Base-by-base conservation (phyloP, 2,797 vertebrate genomes). In the Tamandua tetradactyla region DNA sequence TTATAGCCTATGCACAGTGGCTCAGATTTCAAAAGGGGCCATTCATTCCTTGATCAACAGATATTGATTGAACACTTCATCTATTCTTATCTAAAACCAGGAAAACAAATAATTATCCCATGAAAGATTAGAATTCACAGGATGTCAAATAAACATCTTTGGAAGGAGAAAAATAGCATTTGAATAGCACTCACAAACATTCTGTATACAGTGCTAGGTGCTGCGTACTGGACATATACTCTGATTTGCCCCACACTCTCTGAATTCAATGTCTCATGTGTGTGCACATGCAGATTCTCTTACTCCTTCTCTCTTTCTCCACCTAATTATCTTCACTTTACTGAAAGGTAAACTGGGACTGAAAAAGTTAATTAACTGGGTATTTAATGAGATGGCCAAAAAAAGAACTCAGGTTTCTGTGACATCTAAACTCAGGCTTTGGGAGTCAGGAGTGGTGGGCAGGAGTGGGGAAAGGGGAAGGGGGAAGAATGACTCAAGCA, bases 381-480 rank as follows among this genome's bases (percentile, higher is more conserved):
- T 57, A 32, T 49, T 37, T 55, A 55, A 68, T 61, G 4, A 71
- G 64, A 69, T 23, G 15, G 20, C 18, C 37, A 89, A 92, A n/a
- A 94, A 62, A 37, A 86, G 17, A 95, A 76, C 30, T 88, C 20
- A 75, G 64, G 10, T 86, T 92, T 88, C 61, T 66, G 47, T 76
- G 79, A 74, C 27, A 85, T n/a, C 3, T 68, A 20, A 69, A 40
- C 2, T 47, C 68, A 52, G 13, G 59, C 18, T 40, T 27, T 6
- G 47, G 12, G 0, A 9, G 1, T 1, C 79, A 27, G 32, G 18
- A 87, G 13, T 25, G 25, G 10, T 76, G 17, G 59, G 35, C 9
- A 72, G 22, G 12, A 80, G 9, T 15, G 35, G 5, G 11, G 11
- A 61, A 27, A 1, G 18, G 5, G 15, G 7, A 3, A 30, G 47